phyloP scores from a whole-genome alignment of 2,888 invertebrate species.

The Drosophila multiciliata region DNA sequence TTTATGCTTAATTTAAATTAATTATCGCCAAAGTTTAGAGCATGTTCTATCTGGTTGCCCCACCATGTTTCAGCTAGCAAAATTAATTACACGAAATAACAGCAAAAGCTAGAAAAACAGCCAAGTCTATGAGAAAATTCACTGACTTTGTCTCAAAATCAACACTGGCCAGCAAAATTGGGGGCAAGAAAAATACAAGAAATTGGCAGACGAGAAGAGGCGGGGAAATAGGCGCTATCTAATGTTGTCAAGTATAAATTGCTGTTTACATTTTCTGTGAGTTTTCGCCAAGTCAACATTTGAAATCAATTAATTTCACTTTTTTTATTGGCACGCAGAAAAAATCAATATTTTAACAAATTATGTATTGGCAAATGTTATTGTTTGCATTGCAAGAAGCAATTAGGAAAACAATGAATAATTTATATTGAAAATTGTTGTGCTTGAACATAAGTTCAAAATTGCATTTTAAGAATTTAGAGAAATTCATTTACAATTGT shows the following conservation, averaged over 20 bases:
- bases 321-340: conserved; percentile 8
- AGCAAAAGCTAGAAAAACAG: conserved; percentile 39
- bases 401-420: conserved; percentile 60
- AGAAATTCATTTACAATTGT: conserved; percentile 14
- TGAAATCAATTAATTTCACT: conserved; percentile 69
- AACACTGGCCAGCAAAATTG: conserved; percentile 50
- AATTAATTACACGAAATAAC: conserved; percentile 71
- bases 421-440: conserved; percentile 32
- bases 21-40: conserved; percentile 47
- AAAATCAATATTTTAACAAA: conserved; percentile 29
- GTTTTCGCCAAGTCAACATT: conserved; percentile 46
- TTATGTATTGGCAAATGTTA: conserved; percentile 23
- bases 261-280: conserved; percentile 48
- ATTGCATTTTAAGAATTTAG: background rate
- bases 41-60: conserved; percentile 32
- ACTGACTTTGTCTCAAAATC: conserved; percentile 53
- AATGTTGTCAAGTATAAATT: conserved; percentile 50
- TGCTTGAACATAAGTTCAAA: background rate
- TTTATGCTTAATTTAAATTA: conserved; percentile 73
- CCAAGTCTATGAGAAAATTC: conserved; percentile 15
- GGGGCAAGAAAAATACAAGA: conserved; percentile 5
- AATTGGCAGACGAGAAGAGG: background rate
- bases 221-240: background rate
- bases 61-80: conserved; percentile 35
- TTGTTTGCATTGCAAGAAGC: conserved; percentile 14